Evolutionary conservation across 2,888 invertebrate species (phyloP).

Genomic region (Ypsolopha sequella): DNA sequence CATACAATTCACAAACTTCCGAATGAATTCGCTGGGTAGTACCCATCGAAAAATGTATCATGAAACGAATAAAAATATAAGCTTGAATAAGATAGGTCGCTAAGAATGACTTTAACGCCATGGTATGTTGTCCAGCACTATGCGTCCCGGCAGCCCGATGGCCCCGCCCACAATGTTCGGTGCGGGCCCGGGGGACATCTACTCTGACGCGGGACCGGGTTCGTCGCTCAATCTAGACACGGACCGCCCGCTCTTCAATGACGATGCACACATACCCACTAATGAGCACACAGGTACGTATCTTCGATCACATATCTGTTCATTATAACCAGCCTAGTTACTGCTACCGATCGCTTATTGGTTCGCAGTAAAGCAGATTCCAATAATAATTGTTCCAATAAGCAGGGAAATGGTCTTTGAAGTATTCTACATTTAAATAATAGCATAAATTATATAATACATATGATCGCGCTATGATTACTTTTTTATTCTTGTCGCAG

Average conservation of each 20-base stretch:
- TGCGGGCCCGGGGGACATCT: conserved; percentile 56
- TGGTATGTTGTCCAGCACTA: background rate
- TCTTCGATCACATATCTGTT: no score
- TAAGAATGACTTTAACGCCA: no score
- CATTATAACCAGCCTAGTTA: no score
- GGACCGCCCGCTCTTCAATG: conserved; percentile 73
- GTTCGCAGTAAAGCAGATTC: no score
- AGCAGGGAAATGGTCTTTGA: background rate
- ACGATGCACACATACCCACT: conserved; percentile 36
- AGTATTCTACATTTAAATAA: background rate
- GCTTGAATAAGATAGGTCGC: background rate
- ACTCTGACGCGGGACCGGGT: conserved; percentile 68
- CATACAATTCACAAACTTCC: no score
- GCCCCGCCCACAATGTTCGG: conserved; percentile 39
- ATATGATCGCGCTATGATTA: no score
- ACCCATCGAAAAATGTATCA: background rate
- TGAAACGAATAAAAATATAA: background rate
- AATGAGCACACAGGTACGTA: no score
- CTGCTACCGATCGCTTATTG: no score
- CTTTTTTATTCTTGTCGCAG: no score
- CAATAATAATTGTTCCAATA: no score
- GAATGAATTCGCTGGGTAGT: background rate
- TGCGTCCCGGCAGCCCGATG: background rate
- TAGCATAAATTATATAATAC: no score
- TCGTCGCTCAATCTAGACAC: conserved; percentile 74